Evolutionary conservation across 1,140 invertebrate genomes (phyloP).

Genomic region (Arion vulgaris): DNA sequence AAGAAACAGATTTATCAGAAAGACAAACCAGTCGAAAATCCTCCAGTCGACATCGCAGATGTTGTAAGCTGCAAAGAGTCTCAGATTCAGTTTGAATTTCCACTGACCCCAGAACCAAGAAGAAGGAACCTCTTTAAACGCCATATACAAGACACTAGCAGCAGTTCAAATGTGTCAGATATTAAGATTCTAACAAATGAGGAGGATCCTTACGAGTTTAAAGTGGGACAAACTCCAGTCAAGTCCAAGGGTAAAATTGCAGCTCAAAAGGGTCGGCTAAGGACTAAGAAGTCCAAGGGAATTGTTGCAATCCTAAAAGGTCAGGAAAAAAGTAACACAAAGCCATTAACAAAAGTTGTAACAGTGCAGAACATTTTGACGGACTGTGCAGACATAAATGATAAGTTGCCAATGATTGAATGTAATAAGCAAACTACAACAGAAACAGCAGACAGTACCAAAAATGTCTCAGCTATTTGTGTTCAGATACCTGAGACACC

Average conservation of each 20-base stretch:
- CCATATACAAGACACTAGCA: not conserved
- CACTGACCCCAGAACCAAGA: conserved; percentile 11
- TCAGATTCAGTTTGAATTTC: not conserved
- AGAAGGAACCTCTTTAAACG: conserved; percentile 38
- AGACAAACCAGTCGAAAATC: not conserved
- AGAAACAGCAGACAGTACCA: not conserved
- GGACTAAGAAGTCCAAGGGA: not conserved
- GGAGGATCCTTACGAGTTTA: conserved; percentile 39
- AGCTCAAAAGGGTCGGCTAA: not conserved
- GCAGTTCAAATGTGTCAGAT: not conserved
- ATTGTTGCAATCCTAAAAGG: too few relatives aligned
- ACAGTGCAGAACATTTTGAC: not conserved
- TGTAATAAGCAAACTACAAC: not conserved
- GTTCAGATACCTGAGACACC: not conserved
- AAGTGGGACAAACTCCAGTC: conserved; percentile 27
- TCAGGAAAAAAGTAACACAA: not conserved
- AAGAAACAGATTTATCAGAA: not conserved
- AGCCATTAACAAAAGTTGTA: not conserved
- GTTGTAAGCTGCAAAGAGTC: not conserved
- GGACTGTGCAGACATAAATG: not conserved
- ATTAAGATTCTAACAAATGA: not conserved
- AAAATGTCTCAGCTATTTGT: not conserved
- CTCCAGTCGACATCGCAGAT: conserved; percentile 4
- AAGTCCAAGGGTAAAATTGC: conserved; percentile 17
- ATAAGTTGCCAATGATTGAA: not conserved